Percentiles rank a stretch among this genome's conserved stretches.
Conservation (phyloP, 2,888 invertebrate genomes). For the Dermolepida albohirtum region DNA sequence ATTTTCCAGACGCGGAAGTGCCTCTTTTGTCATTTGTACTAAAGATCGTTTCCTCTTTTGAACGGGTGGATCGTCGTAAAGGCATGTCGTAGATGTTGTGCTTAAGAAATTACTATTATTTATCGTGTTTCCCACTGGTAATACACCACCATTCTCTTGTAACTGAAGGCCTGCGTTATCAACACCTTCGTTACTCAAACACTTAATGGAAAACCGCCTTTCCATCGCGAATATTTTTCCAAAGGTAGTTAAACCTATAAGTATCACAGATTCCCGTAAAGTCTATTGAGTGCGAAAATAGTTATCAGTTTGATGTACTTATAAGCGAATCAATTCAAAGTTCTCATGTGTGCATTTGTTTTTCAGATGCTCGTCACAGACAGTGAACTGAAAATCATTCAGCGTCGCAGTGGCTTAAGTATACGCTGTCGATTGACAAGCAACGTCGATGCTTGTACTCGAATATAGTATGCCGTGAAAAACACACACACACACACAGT, state of each 20-base stretch:
- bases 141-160: constrained; percentile 54
- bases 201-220: constrained; percentile 52
- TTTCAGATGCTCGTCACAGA: constrained; percentile 37
- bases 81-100: constrained; percentile 53
- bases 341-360: constrained; percentile 1
- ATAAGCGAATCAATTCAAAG: not conserved
- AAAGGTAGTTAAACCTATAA: not conserved
- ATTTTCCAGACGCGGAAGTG: constrained; percentile 84
- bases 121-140: constrained; percentile 42
- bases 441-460: constrained; percentile 23
- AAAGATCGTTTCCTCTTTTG: constrained; percentile 69
- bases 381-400: constrained; percentile 46
- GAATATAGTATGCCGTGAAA: constrained; percentile 30
- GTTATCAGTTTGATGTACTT: no score
- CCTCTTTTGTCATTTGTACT: constrained; percentile 80
- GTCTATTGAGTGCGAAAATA: no score
- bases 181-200: constrained; percentile 47
- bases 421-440: constrained; percentile 47
- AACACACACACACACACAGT: constrained; percentile 4
- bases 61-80: constrained; percentile 51
- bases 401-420: constrained; percentile 48
- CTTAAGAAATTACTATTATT: constrained; percentile 51
- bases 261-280: not conserved
- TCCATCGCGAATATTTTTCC: constrained; percentile 51
- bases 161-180: constrained; percentile 59